Conservation (phyloP, 2,888 invertebrate species). For the Mechanitis mazaeus region DNA sequence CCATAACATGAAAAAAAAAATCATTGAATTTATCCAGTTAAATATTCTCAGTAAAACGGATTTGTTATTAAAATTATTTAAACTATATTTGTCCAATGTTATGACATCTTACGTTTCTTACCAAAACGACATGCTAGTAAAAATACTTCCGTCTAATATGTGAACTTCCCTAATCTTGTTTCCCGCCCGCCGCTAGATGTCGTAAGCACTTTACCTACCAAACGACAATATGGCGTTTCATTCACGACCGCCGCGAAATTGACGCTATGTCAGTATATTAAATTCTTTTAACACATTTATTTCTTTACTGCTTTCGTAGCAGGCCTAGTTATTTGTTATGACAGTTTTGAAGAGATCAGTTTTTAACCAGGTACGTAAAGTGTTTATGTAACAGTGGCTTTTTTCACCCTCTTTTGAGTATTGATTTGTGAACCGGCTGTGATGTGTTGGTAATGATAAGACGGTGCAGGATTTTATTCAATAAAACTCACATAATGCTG, state of each 20-base stretch:
- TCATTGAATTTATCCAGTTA: too few species aligned
- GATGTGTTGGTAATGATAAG: conserved; percentile 9
- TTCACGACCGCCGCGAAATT: conserved; percentile 38
- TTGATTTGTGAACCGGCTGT: conserved; percentile 45
- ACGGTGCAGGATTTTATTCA: conserved; percentile 1
- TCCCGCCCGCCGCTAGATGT: conserved; percentile 49
- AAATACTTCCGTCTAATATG: conserved; percentile 13
- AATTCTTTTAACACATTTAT: conserved; percentile 28
- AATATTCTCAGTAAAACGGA: too few species aligned
- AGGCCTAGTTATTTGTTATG: conserved; percentile 19
- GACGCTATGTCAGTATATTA: conserved; percentile 42
- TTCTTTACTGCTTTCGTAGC: conserved; percentile 21
- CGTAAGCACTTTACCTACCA: conserved; percentile 37
- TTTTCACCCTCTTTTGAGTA: conserved; percentile 35
- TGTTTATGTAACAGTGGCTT: conserved; percentile 28
- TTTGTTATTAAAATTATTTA: background rate
- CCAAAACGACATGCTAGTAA: conserved; percentile 12
- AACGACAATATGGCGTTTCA: conserved; percentile 43
- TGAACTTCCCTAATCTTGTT: conserved; percentile 22
- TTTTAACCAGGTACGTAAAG: conserved; percentile 37
- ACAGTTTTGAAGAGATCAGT: conserved; percentile 33
- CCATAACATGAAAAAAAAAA: too few species aligned
- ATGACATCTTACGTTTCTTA: conserved; percentile 28
- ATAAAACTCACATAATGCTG: background rate
- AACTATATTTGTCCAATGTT: background rate